A percentile compares a stretch with the other conserved stretches of the same genome.
phyloP scores from a whole-genome alignment of 2,888 invertebrate genomes.

The Lottia scabra region DNA sequence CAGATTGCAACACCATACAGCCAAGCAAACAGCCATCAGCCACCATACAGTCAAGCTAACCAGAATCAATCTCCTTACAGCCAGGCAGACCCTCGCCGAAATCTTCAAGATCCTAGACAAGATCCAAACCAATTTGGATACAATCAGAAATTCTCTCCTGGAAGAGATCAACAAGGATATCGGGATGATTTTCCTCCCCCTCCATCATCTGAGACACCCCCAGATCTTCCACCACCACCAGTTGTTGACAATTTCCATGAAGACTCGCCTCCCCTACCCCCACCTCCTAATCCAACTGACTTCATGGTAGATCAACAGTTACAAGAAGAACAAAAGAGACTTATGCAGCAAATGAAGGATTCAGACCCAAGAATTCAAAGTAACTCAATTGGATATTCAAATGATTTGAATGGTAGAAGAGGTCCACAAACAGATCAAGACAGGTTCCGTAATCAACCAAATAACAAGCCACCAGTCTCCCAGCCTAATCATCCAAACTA shows the following conservation, averaged over 20 bases:
- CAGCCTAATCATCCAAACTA: conserved; percentile 29
- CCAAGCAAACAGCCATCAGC: conserved; percentile 48
- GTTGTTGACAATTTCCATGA: conserved; percentile 61
- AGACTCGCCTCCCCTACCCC: conserved; percentile 58
- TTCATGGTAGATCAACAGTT: conserved; percentile 74
- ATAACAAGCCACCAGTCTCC: conserved; percentile 6
- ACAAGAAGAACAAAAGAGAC: conserved; percentile 46
- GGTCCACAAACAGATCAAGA: neutral
- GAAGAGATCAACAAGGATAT: conserved; percentile 68
- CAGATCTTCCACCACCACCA: conserved; percentile 68
- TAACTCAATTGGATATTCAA: conserved; percentile 3
- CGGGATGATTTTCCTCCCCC: conserved; percentile 65
- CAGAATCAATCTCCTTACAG: conserved; percentile 12
- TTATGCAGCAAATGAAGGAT: conserved; percentile 38
- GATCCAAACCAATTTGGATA: conserved; percentile 7
- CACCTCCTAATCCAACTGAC: conserved; percentile 70
- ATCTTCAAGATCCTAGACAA: conserved; percentile 6
- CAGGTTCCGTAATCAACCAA: neutral
- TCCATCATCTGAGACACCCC: conserved; percentile 76
- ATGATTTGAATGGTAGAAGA: neutral
- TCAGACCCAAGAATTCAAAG: conserved; percentile 11
- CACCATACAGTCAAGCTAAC: conserved; percentile 29
- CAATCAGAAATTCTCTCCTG: conserved; percentile 47
- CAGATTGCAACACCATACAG: conserved; percentile 22
- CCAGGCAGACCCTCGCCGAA: neutral